A percentile compares a stretch with the other conserved stretches of the same genome.
These are phyloP conservation scores for Umimayanthus chanpuru DNA, from an alignment of 92 coral and sea anemone species.

Conservation along the genomic window DNA sequence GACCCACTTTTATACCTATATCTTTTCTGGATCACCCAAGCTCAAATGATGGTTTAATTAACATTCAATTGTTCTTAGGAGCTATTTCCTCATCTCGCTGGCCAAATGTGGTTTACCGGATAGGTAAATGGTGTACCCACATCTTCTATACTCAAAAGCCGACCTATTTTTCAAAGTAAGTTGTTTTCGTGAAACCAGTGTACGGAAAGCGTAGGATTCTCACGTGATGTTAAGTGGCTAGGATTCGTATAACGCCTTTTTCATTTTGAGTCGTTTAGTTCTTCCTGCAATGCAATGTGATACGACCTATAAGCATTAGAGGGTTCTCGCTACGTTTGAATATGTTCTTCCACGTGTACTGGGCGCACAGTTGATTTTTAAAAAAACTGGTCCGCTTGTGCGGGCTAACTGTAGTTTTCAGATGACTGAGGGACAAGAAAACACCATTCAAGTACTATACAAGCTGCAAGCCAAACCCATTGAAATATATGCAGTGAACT, in stretches of 20 bases:
- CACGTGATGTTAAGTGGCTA: slow-evolving; percentile 8
- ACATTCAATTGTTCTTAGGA: background rate
- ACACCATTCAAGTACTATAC: background rate
- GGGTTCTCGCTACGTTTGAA: background rate
- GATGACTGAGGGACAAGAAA: background rate
- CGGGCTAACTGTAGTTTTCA: background rate
- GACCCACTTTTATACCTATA: slow-evolving; percentile 21
- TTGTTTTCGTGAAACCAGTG: background rate
- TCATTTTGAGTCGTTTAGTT: background rate
- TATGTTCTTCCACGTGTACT: background rate
- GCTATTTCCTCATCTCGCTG: slow-evolving; percentile 9
- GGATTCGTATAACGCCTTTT: background rate
- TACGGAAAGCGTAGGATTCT: slow-evolving; percentile 42
- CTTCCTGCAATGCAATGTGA: background rate
- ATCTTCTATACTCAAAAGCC: background rate
- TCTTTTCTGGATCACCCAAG: background rate
- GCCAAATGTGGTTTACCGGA: slow-evolving; percentile 5
- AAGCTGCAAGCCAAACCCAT: no score
- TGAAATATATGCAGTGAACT: no score
- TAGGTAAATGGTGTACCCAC: background rate
- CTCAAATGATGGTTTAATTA: slow-evolving; percentile 17
- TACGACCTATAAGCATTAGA: background rate
- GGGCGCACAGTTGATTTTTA: background rate
- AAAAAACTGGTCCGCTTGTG: background rate
- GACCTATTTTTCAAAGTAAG: background rate